phyloP scores from a whole-genome alignment of 2,113 vertebrate genomes.

The Eclectus roratus region DNA sequence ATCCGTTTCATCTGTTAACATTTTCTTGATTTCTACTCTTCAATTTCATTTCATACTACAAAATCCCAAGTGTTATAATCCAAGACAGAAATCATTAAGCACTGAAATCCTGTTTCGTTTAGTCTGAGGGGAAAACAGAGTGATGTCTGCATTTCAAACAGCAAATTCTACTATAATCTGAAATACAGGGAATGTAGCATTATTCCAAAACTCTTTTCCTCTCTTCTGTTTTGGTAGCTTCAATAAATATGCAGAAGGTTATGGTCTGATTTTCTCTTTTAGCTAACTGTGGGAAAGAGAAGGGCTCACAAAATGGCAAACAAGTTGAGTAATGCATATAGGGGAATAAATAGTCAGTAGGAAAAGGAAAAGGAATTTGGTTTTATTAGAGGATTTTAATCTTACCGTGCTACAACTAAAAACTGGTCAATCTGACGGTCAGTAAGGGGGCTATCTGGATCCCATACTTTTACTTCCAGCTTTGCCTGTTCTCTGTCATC shows the following conservation, averaged over 20 bases:
- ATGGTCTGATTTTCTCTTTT: background rate
- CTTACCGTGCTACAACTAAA: conserved; percentile 95
- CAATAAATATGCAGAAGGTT: background rate
- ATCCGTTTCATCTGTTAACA: background rate
- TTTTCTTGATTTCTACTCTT: background rate
- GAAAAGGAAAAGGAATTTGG: conserved; percentile 10
- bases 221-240: background rate
- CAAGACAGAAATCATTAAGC: background rate
- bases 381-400: conserved; percentile 54
- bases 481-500: conserved; percentile 95
- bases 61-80: background rate
- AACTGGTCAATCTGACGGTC: conserved; percentile 99
- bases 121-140: background rate
- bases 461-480: conserved; percentile 96
- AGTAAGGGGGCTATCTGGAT: conserved; percentile 93
- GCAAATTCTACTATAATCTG: background rate
- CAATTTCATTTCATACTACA: background rate
- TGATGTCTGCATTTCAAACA: background rate
- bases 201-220: background rate
- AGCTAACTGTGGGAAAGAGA: conserved; percentile 13
- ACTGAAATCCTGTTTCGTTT: background rate
- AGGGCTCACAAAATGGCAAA: conserved; percentile 42
- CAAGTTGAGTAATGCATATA: background rate
- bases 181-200: background rate
- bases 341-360: conserved; percentile 33